These are phyloP conservation scores for Eucriotettix oculatus DNA, from an alignment of 2,888 invertebrate species.

Conservation along the genomic window DNA sequence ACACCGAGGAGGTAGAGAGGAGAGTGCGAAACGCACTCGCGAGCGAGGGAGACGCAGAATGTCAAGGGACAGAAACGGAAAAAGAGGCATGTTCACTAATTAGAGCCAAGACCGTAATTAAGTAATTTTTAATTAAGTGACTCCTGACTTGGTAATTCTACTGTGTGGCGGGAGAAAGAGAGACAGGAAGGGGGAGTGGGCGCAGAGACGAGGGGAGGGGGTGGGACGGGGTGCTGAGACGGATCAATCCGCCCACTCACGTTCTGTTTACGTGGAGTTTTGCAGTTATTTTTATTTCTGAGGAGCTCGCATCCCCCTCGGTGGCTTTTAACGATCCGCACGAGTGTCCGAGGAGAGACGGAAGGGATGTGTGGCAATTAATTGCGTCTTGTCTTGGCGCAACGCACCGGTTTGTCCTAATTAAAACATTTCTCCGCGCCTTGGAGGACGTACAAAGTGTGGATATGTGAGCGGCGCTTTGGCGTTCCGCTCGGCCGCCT, in stretches of 20 bases:
- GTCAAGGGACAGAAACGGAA: slow-evolving; percentile 7
- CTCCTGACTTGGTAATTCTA: slow-evolving; percentile 16
- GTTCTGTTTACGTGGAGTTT: neutral
- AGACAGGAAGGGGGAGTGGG: neutral
- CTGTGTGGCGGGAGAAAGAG: slow-evolving; percentile 4
- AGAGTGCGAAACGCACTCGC: slow-evolving; percentile 16
- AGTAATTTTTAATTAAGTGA: slow-evolving; percentile 48
- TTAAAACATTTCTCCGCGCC: too few relatives aligned
- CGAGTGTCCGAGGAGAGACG: neutral
- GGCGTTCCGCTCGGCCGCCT: too few relatives aligned
- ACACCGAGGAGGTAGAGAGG: slow-evolving; percentile 17
- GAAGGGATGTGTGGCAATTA: neutral
- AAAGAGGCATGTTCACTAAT: slow-evolving; percentile 27
- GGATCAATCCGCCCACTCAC: slow-evolving; percentile 1
- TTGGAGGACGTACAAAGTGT: too few relatives aligned
- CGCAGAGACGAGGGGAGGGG: neutral
- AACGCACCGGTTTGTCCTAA: too few relatives aligned
- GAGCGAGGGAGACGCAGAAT: slow-evolving; percentile 7
- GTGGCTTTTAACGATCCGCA: neutral
- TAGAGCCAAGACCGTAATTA: slow-evolving; percentile 48
- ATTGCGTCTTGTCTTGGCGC: neutral
- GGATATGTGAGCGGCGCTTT: too few relatives aligned
- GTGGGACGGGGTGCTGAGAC: neutral
- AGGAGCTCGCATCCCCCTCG: neutral
- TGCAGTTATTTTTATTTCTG: slow-evolving; percentile 6